Conservation (phyloP, 2,113 vertebrate genomes). For the Gambusia affinis region DNA sequence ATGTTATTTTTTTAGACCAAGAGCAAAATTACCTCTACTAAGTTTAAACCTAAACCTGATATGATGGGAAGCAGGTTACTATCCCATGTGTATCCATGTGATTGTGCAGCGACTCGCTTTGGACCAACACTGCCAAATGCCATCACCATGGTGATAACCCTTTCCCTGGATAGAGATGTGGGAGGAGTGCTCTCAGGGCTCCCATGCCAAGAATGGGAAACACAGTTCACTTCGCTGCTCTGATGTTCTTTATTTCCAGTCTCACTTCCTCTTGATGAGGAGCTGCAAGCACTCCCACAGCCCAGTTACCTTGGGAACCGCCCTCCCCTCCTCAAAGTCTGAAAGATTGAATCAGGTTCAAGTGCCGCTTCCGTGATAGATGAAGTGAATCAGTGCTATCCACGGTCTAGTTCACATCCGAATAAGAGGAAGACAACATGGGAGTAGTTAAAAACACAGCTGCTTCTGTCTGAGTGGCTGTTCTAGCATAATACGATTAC, state of each 20-base stretch:
- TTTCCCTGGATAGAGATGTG: conserved; percentile 74
- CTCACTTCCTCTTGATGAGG: conserved; percentile 61
- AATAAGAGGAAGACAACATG: conserved; percentile 36
- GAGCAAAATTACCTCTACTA: conserved; percentile 23
- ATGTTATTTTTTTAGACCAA: conserved; percentile 18
- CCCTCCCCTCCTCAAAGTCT: conserved; percentile 18
- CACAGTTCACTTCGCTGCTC: conserved; percentile 50
- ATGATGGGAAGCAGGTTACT: conserved; percentile 15
- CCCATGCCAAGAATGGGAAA: conserved; percentile 69
- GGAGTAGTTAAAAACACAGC: conserved; percentile 47
- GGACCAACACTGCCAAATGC: conserved; percentile 71
- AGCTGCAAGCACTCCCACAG: conserved; percentile 11
- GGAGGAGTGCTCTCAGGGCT: conserved; percentile 65
- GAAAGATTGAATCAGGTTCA: conserved; percentile 21
- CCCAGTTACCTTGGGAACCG: conserved; percentile 37
- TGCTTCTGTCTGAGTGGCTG: conserved; percentile 15
- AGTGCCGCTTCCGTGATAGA: conserved; percentile 45
- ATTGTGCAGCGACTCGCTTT: conserved; percentile 42
- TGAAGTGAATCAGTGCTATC: conserved; percentile 47
- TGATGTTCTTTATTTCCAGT: conserved; percentile 54
- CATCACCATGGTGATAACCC: conserved; percentile 77
- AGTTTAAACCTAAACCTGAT: conserved; percentile 44
- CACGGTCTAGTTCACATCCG: conserved; percentile 47
- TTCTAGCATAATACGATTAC: background rate
- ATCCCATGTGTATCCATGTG: conserved; percentile 3